phyloP scores from a whole-genome alignment of 2,797 vertebrate species.

The Chaetodon trifasciatus region DNA sequence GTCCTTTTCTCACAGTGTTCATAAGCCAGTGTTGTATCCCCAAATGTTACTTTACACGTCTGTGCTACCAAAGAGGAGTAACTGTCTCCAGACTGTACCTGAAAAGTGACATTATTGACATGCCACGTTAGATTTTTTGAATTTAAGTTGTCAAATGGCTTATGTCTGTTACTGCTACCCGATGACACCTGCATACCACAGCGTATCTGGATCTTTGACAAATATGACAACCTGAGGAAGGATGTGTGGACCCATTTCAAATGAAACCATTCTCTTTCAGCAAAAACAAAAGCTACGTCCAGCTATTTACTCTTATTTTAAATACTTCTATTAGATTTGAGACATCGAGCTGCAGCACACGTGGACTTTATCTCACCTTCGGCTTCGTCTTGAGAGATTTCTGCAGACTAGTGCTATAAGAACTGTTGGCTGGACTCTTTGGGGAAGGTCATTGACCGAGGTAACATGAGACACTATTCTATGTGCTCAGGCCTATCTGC shows the following conservation, averaged over 20 bases:
- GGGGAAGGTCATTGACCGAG: conserved; percentile 30
- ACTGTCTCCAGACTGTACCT: conserved; percentile 21
- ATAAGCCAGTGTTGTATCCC: conserved; percentile 39
- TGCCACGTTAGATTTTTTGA: conserved; percentile 45
- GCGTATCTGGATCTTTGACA: conserved; percentile 58
- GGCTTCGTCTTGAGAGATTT: conserved; percentile 17
- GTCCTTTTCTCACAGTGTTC: conserved; percentile 3
- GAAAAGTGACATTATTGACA: conserved; percentile 58
- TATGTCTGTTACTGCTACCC: conserved; percentile 29
- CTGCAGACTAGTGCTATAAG: conserved; percentile 42
- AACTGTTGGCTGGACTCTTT: conserved; percentile 40
- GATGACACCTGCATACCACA: conserved; percentile 40
- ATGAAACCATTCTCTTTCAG: conserved; percentile 26
- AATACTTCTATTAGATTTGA: conserved; percentile 15
- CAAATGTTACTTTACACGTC: conserved; percentile 26
- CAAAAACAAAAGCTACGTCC: conserved; percentile 7
- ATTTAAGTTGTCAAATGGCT: conserved; percentile 51
- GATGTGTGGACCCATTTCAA: conserved; percentile 44
- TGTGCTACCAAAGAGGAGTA: conserved; percentile 65
- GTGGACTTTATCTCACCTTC: conserved; percentile 13
- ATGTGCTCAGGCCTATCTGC: conserved; percentile 67
- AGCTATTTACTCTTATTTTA: conserved; percentile 35
- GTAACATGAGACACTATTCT: conserved; percentile 71
- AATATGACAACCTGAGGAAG: conserved; percentile 49
- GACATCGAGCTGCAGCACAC: conserved; percentile 28